Conservation (phyloP, 2,113 vertebrate genomes). For the Pedionomus torquatus region DNA sequence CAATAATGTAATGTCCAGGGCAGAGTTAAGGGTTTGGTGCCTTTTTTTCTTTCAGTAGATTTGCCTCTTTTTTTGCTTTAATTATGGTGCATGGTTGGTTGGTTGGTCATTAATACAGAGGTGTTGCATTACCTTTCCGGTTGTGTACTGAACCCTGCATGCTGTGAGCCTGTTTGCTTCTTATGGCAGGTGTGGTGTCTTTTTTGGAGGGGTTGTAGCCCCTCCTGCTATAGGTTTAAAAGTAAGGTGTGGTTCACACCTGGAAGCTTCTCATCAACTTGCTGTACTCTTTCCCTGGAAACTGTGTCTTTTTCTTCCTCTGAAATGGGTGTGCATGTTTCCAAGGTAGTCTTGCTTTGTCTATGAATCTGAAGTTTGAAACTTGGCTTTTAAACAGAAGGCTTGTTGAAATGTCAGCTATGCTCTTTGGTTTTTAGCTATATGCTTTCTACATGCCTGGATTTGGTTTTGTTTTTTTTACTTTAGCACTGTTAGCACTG, state of each 20-base stretch:
- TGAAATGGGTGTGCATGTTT: not conserved
- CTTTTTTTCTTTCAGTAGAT: not conserved
- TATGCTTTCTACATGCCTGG: not conserved
- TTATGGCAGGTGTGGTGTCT: not conserved
- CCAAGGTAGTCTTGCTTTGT: not conserved
- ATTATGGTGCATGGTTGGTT: not conserved
- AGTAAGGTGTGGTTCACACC: not conserved
- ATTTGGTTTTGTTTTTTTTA: not conserved
- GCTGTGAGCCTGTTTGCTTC: not conserved
- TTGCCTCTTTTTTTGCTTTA: not conserved
- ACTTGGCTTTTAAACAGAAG: not conserved
- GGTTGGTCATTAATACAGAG: not conserved
- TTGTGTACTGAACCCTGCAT: not conserved
- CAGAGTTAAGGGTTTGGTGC: not conserved
- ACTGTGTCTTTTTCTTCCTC: no score
- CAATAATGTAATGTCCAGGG: fast-evolving
- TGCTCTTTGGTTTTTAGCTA: not conserved
- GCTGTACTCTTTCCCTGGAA: not conserved
- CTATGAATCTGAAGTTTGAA: not conserved
- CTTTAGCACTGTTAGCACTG: not conserved
- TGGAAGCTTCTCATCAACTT: not conserved
- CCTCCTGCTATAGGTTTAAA: not conserved
- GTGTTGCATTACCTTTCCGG: not conserved
- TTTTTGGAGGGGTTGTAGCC: not conserved
- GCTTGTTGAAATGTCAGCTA: not conserved